Percentiles rank a stretch among this genome's conserved stretches.
Conservation (phyloP, 2,113 vertebrate genomes). For the Brevimyrus niger region DNA sequence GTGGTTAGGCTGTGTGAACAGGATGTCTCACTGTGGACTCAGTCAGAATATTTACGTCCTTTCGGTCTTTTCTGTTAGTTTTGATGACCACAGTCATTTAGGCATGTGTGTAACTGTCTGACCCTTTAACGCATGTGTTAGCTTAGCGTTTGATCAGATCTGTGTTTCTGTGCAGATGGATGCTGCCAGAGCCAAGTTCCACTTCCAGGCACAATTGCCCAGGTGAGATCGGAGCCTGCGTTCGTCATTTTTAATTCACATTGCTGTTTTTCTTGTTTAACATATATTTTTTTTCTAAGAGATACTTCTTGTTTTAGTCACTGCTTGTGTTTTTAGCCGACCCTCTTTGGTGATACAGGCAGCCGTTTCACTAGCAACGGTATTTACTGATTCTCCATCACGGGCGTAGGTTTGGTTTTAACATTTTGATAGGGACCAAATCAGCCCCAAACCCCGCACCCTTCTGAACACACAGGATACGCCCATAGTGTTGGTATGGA, state of each 20-base stretch:
- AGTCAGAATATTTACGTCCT: not conserved
- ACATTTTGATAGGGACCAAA: not conserved
- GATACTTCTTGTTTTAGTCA: not conserved
- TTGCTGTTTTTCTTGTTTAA: not conserved
- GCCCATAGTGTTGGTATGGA: not conserved
- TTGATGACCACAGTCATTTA: not conserved
- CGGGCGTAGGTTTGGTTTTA: not conserved
- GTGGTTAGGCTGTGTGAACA: not conserved
- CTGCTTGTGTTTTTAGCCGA: not conserved
- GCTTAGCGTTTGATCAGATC: not conserved
- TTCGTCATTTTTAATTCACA: not conserved
- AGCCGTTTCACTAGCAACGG: not conserved
- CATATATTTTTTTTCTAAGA: not conserved
- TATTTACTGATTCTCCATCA: not conserved
- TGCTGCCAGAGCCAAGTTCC: constrained; percentile 83
- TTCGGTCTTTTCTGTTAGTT: not conserved
- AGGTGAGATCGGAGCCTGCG: constrained; percentile 62
- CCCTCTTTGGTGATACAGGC: not conserved
- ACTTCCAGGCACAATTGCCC: constrained; percentile 85
- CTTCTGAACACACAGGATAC: not conserved
- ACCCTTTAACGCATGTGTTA: not conserved
- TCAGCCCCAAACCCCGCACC: not conserved
- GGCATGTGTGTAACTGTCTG: not conserved
- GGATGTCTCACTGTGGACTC: not conserved
- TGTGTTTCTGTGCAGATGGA: constrained; percentile 63